A percentile compares a stretch with the other conserved stretches of the same genome.
phyloP scores from a whole-genome alignment of 1,140 invertebrate species.

The Solen grandis region DNA sequence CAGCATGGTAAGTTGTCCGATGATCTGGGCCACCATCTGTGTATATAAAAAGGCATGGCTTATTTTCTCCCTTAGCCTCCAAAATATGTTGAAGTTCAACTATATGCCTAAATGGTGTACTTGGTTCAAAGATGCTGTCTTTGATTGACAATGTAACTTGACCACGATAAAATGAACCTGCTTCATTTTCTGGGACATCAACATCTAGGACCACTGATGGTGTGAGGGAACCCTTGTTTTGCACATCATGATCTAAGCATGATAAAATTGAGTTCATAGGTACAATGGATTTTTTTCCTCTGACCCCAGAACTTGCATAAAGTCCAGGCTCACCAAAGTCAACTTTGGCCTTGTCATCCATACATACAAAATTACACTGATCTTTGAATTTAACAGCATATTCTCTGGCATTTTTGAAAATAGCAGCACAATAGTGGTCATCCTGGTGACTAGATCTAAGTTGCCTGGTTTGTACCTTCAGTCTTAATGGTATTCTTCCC shows the following conservation, averaged over 20 bases:
- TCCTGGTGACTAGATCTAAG: constrained; percentile 38
- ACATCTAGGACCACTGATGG: constrained; percentile 38
- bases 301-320: constrained; percentile 20
- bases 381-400: constrained; percentile 45
- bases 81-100: constrained; percentile 1
- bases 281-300: constrained; percentile 54
- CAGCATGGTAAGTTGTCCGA: constrained; percentile 39
- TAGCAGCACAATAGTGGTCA: constrained; percentile 56
- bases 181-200: constrained; percentile 45
- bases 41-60: constrained; percentile 26
- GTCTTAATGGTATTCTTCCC: constrained; percentile 13
- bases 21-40: constrained; percentile 61
- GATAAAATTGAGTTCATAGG: constrained; percentile 13
- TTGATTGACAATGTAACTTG: constrained; percentile 37
- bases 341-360: constrained; percentile 62
- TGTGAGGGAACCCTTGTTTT: constrained; percentile 27
- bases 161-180: constrained; percentile 50
- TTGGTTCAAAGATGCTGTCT: constrained; percentile 55
- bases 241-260: constrained; percentile 53
- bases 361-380: constrained; percentile 21
- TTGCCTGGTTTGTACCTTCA: constrained; percentile 56
- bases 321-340: constrained; percentile 55
- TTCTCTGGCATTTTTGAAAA: constrained; percentile 46
- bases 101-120: constrained; percentile 42
- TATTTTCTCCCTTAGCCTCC: not conserved